Evolutionary conservation across 2,888 invertebrate genomes (phyloP).

Genomic region (Hypena proboscidalis): DNA sequence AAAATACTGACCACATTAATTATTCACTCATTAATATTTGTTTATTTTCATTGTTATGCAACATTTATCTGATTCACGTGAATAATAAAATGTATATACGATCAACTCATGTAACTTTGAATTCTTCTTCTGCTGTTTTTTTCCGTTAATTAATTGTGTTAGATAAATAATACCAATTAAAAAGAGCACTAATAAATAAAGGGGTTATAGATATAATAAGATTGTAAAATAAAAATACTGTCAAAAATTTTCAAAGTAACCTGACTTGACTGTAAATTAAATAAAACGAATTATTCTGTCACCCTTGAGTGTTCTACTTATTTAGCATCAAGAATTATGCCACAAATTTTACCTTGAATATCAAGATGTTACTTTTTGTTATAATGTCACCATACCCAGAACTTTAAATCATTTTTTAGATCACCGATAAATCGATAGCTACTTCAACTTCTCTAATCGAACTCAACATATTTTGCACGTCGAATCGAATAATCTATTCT

Average conservation of each 20-base stretch:
- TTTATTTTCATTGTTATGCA: slow-evolving; percentile 16
- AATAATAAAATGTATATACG: slow-evolving; percentile 5
- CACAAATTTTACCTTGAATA: slow-evolving; percentile 8
- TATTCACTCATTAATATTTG: slow-evolving; percentile 6
- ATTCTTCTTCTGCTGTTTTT: not conserved
- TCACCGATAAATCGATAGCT: too few relatives aligned
- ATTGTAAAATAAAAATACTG: too few relatives aligned
- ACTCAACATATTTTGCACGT: slow-evolving; percentile 46
- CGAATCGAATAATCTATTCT: slow-evolving; percentile 56
- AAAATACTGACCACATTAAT: slow-evolving; percentile 11
- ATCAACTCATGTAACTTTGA: not conserved
- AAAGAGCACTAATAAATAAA: too few relatives aligned
- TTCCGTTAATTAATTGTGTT: slow-evolving; percentile 5
- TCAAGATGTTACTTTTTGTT: not conserved
- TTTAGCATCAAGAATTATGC: not conserved
- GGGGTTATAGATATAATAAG: too few relatives aligned
- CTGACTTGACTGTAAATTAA: too few relatives aligned
- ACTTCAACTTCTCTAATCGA: slow-evolving; percentile 29
- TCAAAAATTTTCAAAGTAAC: too few relatives aligned
- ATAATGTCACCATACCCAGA: not conserved
- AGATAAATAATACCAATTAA: too few relatives aligned
- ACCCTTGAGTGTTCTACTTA: not conserved
- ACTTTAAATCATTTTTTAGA: not conserved
- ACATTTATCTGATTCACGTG: slow-evolving; percentile 3
- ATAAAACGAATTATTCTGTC: slow-evolving; percentile 1